phyloP scores from a whole-genome alignment of 2,797 vertebrate genomes.

The Sebastes wilsoni region DNA sequence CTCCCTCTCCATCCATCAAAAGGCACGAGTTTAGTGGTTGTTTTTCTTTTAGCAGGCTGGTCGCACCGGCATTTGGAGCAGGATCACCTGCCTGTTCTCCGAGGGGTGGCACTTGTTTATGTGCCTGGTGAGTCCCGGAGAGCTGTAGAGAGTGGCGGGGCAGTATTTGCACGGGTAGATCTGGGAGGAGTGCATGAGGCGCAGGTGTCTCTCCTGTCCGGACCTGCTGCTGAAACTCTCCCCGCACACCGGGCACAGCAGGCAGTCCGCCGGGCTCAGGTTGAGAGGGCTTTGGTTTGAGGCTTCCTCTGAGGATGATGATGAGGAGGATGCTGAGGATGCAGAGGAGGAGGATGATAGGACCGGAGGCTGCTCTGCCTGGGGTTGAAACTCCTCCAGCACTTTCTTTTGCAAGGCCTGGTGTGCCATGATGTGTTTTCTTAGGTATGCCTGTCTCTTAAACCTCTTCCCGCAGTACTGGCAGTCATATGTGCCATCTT shows the following conservation, averaged over 20 bases:
- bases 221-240: constrained; percentile 92
- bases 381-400: constrained; percentile 76
- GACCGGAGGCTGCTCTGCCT: constrained; percentile 67
- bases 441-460: constrained; percentile 95
- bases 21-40: constrained; percentile 76
- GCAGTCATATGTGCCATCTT: constrained; percentile 93
- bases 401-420: constrained; percentile 84
- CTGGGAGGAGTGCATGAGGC: constrained; percentile 94
- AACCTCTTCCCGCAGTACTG: constrained; percentile 94
- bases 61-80: constrained; percentile 97
- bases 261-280: constrained; percentile 88
- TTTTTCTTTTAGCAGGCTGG: constrained; percentile 88
- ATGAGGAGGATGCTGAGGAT: constrained; percentile 37
- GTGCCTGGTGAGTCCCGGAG: constrained; percentile 97
- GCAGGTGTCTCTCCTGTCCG: constrained; percentile 95
- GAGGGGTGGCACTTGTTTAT: constrained; percentile 99
- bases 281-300: constrained; percentile 83
- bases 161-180: constrained; percentile 99
- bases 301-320: constrained; percentile 77
- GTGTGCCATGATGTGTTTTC: constrained; percentile 93
- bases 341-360: constrained; percentile 41
- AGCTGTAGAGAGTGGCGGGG: constrained; percentile 98
- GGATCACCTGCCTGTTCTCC: constrained; percentile 97
- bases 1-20: constrained; percentile 31
- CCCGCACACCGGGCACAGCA: constrained; percentile 94